Evolutionary conservation across 2,797 vertebrate species (phyloP).

Genomic region (Coccyzus lansbergi): DNA sequence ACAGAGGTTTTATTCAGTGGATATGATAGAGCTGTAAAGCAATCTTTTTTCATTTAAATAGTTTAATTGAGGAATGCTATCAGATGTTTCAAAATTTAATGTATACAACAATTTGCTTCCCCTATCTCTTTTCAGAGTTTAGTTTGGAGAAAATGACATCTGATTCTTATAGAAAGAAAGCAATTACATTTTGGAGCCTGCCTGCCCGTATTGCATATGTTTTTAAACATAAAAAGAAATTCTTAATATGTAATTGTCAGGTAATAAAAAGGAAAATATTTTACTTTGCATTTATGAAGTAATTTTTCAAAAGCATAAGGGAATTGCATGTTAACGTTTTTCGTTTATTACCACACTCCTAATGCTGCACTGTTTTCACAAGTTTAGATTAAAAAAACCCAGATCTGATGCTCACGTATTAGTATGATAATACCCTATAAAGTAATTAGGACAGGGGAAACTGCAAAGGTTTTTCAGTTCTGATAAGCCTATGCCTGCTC

Average conservation of each 20-base stretch:
- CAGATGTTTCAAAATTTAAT: slow-evolving; percentile 94
- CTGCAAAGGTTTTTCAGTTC: neutral
- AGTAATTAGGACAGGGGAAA: slow-evolving; percentile 70
- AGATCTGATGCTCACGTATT: slow-evolving; percentile 63
- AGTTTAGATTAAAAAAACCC: slow-evolving; percentile 70
- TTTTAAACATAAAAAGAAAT: slow-evolving; percentile 88
- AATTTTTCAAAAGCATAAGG: slow-evolving; percentile 86
- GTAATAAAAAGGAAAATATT: slow-evolving; percentile 87
- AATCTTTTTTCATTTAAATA: slow-evolving; percentile 95
- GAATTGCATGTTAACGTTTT: slow-evolving; percentile 83
- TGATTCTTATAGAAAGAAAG: slow-evolving; percentile 85
- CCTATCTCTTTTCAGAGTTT: slow-evolving; percentile 81
- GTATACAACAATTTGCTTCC: slow-evolving; percentile 86
- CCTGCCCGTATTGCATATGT: slow-evolving; percentile 81
- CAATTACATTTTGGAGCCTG: slow-evolving; percentile 84
- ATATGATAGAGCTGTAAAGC: slow-evolving; percentile 94
- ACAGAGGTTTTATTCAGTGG: slow-evolving; percentile 89
- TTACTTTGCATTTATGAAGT: slow-evolving; percentile 85
- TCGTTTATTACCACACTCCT: slow-evolving; percentile 81
- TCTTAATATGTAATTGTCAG: slow-evolving; percentile 88
- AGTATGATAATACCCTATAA: slow-evolving; percentile 66
- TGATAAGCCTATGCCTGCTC: neutral
- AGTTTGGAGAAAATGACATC: slow-evolving; percentile 85
- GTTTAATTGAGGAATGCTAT: slow-evolving; percentile 97
- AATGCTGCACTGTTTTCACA: slow-evolving; percentile 79